These are phyloP conservation scores for Rafetus swinhoei DNA, from an alignment of 2,113 vertebrate species.

Conservation along the genomic window DNA sequence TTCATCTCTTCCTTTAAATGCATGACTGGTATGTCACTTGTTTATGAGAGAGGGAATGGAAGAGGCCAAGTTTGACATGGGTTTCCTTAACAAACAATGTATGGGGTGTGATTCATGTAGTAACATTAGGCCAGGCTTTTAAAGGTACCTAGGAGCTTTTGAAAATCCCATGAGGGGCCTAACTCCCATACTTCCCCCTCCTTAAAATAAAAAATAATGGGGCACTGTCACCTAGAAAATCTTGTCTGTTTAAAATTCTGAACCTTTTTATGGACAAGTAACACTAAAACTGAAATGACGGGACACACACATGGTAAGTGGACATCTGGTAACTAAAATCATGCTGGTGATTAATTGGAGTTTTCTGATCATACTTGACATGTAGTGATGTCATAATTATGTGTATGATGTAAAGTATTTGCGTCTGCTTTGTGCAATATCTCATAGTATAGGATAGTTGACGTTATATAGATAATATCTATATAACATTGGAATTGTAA, in stretches of 20 bases:
- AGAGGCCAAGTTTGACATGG: background rate
- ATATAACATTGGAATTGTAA: no score
- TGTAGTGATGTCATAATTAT: background rate
- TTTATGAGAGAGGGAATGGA: background rate
- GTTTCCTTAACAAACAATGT: background rate
- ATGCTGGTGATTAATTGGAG: background rate
- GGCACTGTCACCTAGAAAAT: background rate
- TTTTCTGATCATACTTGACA: background rate
- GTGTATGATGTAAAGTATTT: background rate
- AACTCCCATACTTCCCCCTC: background rate
- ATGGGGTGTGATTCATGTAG: background rate
- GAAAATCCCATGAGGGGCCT: background rate
- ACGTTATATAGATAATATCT: no score
- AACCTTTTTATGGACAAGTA: background rate
- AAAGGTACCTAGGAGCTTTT: no score
- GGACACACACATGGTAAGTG: no score
- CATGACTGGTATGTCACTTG: background rate
- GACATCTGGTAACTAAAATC: no score
- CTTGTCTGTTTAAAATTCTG: background rate
- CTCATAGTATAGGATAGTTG: background rate
- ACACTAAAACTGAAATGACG: background rate
- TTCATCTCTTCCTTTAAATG: background rate
- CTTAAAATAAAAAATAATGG: background rate
- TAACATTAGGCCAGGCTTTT: no score
- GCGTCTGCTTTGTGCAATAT: background rate